Evolutionary conservation across 2,888 invertebrate species (phyloP).

Genomic region (Yponomeuta cagnagella): DNA sequence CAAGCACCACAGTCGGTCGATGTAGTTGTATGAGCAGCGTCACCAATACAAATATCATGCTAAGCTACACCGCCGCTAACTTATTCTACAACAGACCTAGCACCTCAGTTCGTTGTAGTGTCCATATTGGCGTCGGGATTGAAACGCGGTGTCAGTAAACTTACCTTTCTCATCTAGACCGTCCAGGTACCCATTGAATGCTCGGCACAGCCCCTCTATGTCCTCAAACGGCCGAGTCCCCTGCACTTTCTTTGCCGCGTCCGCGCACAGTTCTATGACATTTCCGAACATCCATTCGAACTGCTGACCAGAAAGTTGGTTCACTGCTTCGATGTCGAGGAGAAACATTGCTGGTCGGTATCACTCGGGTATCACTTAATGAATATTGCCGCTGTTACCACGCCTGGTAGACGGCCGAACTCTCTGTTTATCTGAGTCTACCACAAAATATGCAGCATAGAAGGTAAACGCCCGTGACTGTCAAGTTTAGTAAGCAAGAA

Average conservation of each 20-base stretch:
- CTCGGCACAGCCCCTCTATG: slow-evolving; percentile 60
- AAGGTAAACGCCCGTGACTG: background rate
- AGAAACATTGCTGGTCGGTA: slow-evolving; percentile 10
- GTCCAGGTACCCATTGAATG: slow-evolving; percentile 74
- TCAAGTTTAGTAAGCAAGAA: too few species aligned
- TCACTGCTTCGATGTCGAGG: slow-evolving; percentile 67
- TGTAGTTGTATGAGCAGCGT: too few species aligned
- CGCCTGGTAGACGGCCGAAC: background rate
- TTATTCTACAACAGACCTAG: background rate
- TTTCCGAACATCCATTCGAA: slow-evolving; percentile 77
- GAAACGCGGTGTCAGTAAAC: background rate
- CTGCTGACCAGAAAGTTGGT: slow-evolving; percentile 64
- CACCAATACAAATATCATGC: too few species aligned
- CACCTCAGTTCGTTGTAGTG: background rate
- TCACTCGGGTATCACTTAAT: slow-evolving; percentile 4
- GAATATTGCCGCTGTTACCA: background rate
- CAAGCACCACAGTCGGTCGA: too few species aligned
- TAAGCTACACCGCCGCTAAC: too few species aligned
- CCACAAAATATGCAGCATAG: background rate
- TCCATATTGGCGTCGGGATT: too few species aligned
- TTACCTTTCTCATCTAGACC: slow-evolving; percentile 64
- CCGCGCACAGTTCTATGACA: slow-evolving; percentile 77
- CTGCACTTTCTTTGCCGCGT: slow-evolving; percentile 67
- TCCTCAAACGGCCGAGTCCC: slow-evolving; percentile 69
- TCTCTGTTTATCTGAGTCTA: background rate